Base-by-base conservation (phyloP, 2,797 vertebrate genomes). In the Delichon dasypus region DNA sequence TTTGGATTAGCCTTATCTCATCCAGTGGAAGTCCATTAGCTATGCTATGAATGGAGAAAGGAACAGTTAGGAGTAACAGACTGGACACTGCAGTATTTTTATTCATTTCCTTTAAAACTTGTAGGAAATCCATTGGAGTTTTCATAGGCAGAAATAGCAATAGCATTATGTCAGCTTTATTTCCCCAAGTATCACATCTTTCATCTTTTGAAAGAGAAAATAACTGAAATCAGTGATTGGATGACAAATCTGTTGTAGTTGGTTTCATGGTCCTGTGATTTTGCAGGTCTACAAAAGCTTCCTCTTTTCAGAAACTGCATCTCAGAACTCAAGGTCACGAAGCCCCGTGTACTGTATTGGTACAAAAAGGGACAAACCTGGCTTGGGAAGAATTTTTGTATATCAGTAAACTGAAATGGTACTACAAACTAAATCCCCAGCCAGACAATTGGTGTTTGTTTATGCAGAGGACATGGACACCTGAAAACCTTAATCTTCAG, bases 311-410 rank as follows among this genome's bases (percentile, higher is more conserved):
- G 80, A 67, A 95, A 61, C 44, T 77, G 32, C 81, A 89, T 83
- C 90, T 94, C 47, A 32, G 78, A 83, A 62, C 47, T 93, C 66
- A 51, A 68, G 81, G 70, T 72, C 87, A 50, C 10, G 3, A 58
- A 71, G 50, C 22, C 83, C 64, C 18, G 1, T 50, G 78, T 95
- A 78, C 93, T 58, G 10, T 76, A 64, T 25, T 55, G 47, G 78
- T 87, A 86, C 85, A 62, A 30, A 89, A 73, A 67, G 55, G 47
- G 58, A 38, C 72, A 90, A 4, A 84, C 50, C 64, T 92, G 90
- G 76, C 75, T 95, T 88, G 84, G 89, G 94, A 90, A 93, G 73
- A 82, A 90, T 85, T 96, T 94, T 89, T 94, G 62, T 48, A 2
- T 93, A 94, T 83, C 67, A 86, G 11, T 92, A 76, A 89, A 89